These are phyloP conservation scores for Sebastes hubbsi DNA, from an alignment of 2,797 vertebrate genomes.

Conservation along the genomic window DNA sequence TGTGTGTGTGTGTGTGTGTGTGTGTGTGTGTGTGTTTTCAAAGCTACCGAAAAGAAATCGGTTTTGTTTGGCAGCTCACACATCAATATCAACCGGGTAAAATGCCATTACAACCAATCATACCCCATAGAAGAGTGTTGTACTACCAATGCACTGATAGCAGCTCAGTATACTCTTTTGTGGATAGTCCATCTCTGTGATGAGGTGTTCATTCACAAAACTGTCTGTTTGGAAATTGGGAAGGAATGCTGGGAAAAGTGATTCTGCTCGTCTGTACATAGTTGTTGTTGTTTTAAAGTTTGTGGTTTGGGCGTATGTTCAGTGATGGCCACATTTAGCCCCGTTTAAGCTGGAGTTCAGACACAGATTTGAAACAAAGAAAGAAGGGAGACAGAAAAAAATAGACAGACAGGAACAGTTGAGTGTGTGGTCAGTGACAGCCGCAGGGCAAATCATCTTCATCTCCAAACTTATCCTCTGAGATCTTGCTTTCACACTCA, in stretches of 20 bases:
- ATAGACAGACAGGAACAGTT: background rate
- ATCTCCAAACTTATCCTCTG: slow-evolving; percentile 55
- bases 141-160: too few species aligned
- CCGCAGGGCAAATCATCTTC: slow-evolving; percentile 55
- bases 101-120: slow-evolving; percentile 8
- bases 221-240: background rate
- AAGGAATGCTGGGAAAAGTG: background rate
- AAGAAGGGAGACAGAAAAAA: background rate
- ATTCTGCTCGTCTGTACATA: too few species aligned
- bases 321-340: background rate
- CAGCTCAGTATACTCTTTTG: too few species aligned
- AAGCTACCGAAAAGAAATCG: slow-evolving; percentile 19
- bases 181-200: too few species aligned
- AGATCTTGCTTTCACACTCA: slow-evolving; percentile 25
- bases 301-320: background rate
- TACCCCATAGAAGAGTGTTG: background rate
- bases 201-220: too few species aligned
- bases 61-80: slow-evolving; percentile 27
- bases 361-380: slow-evolving; percentile 31
- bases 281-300: background rate
- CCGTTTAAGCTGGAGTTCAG: background rate
- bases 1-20: background rate
- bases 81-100: slow-evolving; percentile 19
- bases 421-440: slow-evolving; percentile 43
- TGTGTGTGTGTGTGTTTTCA: background rate